Evolutionary conservation across 2,888 invertebrate genomes (phyloP).

Genomic region (Nomada lathburiana): DNA sequence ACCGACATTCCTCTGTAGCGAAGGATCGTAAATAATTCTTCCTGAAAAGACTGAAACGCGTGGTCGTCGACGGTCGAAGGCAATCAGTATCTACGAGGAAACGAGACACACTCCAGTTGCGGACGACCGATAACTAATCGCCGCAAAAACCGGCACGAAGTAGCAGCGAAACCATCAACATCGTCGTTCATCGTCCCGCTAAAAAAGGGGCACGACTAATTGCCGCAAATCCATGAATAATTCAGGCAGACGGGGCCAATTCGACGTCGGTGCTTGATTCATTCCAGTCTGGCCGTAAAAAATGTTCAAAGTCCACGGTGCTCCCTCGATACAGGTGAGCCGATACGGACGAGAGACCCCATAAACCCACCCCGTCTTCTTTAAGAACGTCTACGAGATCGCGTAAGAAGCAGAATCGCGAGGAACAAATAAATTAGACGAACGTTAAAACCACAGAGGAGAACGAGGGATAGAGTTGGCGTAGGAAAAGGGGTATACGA

Average conservation of each 20-base stretch:
- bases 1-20: no score
- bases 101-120: slow-evolving; percentile 9
- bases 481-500: background rate
- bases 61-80: background rate
- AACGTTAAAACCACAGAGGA: background rate
- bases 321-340: slow-evolving; percentile 5
- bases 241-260: slow-evolving; percentile 33
- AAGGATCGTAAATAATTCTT: slow-evolving; percentile 55
- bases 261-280: slow-evolving; percentile 37
- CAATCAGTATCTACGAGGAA: background rate
- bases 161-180: slow-evolving; percentile 38
- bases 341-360: slow-evolving; percentile 29
- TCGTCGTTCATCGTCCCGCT: slow-evolving; percentile 33
- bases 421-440: background rate
- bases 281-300: slow-evolving; percentile 36
- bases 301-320: slow-evolving; percentile 7
- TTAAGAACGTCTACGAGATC: slow-evolving; percentile 7
- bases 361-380: slow-evolving; percentile 3
- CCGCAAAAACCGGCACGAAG: slow-evolving; percentile 38
- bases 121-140: slow-evolving; percentile 43
- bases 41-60: background rate
- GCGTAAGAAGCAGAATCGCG: slow-evolving; percentile 19
- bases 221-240: slow-evolving; percentile 50
- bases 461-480: background rate
- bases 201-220: slow-evolving; percentile 52